Evolutionary conservation across 2,888 invertebrate genomes (phyloP).

Genomic region (Scrobipalpa atriplicella): DNA sequence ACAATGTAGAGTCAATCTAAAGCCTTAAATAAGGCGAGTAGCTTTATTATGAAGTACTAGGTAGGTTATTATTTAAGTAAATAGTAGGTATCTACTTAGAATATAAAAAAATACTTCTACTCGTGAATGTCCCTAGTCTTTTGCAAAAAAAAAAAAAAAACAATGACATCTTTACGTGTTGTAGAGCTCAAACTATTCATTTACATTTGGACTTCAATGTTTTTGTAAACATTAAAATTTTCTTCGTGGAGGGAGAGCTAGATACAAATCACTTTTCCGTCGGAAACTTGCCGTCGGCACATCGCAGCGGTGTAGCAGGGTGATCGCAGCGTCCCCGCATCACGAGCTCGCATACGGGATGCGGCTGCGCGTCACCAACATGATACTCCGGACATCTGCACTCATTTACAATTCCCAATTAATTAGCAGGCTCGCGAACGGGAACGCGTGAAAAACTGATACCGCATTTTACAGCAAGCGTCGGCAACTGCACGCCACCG

Average conservation of each 20-base stretch:
- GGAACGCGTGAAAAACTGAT: conserved; percentile 48
- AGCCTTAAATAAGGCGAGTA: too few species aligned
- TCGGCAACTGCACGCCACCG: conserved; percentile 48
- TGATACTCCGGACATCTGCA: conserved; percentile 44
- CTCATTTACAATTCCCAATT: conserved; percentile 57
- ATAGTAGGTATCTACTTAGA: neutral
- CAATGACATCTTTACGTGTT: too few species aligned
- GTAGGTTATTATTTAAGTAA: too few species aligned
- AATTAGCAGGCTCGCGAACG: conserved; percentile 59
- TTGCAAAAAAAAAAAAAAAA: neutral
- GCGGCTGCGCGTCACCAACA: conserved; percentile 37
- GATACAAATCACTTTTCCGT: conserved; percentile 37
- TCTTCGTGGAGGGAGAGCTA: neutral
- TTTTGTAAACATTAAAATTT: neutral
- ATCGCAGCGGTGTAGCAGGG: neutral
- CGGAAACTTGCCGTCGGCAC: conserved; percentile 55
- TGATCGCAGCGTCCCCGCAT: neutral
- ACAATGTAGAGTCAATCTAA: too few species aligned
- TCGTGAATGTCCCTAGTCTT: neutral
- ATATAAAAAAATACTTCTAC: neutral
- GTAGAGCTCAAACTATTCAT: too few species aligned
- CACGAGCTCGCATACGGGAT: neutral
- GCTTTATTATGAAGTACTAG: too few species aligned
- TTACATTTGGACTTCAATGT: too few species aligned
- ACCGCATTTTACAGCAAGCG: conserved; percentile 42